Conservation (phyloP, 2,113 vertebrate genomes). For the Sakesphorus luctuosus region DNA sequence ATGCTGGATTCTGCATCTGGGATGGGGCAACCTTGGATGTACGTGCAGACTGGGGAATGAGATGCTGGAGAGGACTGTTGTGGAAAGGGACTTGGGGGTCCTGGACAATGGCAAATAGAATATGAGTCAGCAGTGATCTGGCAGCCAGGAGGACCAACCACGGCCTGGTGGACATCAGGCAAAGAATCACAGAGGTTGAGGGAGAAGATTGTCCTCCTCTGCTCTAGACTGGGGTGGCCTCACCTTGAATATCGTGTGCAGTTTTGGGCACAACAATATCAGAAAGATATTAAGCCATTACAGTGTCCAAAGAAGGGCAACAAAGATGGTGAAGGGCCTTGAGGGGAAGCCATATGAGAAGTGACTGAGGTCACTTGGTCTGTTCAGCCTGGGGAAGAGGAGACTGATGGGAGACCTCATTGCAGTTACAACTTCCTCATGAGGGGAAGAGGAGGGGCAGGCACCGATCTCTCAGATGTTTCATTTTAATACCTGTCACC, state of each 20-base stretch:
- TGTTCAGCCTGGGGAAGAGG: background rate
- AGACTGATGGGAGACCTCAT: background rate
- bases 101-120: background rate
- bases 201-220: background rate
- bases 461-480: background rate
- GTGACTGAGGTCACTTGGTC: background rate
- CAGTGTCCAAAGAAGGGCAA: background rate
- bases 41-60: background rate
- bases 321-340: background rate
- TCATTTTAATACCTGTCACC: background rate
- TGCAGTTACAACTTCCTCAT: background rate
- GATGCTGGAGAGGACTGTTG: background rate
- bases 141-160: background rate
- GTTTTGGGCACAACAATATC: background rate
- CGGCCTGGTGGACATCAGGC: background rate
- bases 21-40: background rate
- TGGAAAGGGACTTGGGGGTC: background rate
- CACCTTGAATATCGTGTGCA: background rate
- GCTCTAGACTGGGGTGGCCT: background rate
- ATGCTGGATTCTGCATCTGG: background rate
- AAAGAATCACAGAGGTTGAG: rapidly evolving
- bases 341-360: background rate
- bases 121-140: background rate
- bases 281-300: background rate
- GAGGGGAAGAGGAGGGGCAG: background rate